Conservation (phyloP, 2,888 invertebrate genomes). For the Camponotus fellah region DNA sequence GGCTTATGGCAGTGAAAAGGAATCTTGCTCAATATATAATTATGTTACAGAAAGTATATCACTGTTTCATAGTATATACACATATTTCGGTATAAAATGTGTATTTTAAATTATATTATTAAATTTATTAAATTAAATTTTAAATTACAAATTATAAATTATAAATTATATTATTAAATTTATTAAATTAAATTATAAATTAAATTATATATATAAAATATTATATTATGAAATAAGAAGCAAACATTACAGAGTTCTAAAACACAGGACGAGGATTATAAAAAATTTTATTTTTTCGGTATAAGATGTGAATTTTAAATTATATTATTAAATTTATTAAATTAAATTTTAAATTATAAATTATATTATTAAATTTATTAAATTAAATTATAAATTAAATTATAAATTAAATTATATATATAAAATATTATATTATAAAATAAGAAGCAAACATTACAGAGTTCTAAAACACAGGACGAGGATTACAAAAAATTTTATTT, state of each 20-base stretch:
- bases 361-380: too few species aligned
- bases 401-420: too few species aligned
- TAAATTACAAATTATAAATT: too few species aligned
- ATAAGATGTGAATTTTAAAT: too few species aligned
- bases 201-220: too few species aligned
- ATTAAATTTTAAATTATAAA: too few species aligned
- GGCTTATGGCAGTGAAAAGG: slow-evolving; percentile 25
- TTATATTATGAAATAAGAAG: background rate
- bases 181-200: too few species aligned
- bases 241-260: background rate
- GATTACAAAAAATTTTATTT: background rate
- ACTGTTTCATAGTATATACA: slow-evolving; percentile 1
- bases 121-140: too few species aligned
- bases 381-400: too few species aligned
- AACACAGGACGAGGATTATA: background rate
- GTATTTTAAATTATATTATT: slow-evolving; percentile 2
- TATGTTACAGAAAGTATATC: background rate
- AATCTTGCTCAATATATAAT: background rate
- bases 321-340: too few species aligned
- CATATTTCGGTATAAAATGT: background rate
- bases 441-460: background rate
- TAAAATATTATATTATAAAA: background rate
- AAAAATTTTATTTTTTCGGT: background rate
- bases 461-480: background rate
- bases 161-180: too few species aligned